Evolutionary conservation across 2,888 invertebrate species (phyloP), one percentile per base, ranked within the genome.

Genomic region (Sacculina carcini): DNA sequence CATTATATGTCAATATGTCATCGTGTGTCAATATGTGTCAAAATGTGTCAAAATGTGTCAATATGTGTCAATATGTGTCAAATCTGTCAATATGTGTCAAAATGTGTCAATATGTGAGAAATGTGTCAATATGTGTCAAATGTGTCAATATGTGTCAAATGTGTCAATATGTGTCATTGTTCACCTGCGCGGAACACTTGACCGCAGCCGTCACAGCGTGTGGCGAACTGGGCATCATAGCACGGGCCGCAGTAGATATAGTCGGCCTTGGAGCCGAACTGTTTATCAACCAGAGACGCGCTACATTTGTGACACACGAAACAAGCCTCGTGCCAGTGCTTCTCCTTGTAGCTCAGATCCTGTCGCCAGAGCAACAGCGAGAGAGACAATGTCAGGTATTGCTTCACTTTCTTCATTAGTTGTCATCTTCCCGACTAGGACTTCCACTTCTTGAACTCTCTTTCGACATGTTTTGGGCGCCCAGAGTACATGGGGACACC

Each of bases 321-420:
- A 69, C 98, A 98, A 50, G 87, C 85, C 71, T 98, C 96, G 69
- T 98, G 98, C 98, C 98, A 98, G 70, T 98, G 98, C 73, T 92
- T 90, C 70, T 98, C 96, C 73, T 98, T 98, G 78, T 98, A 98
- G 60, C 96, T 96, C 70, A 98, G 76, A 72, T 98, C 98, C 96
- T 98, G 73, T 7, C 70, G 53, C 14, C 12, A 12, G 28, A 23
- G 14, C n/a, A 39, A 9, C 14, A 5, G 5, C n/a, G n/a, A 29
- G 16, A 48, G 36, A 12, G 10, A n/a, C 10, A n/a, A 34, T 34
- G 34, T n/a, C 34, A 34, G 10, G 19, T 42, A 50, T 48, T 16
- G 21, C 14, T 24, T 14, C 24, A 14, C 6, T 16, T 50, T 14
- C 14, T 16, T 14, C 10, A 48, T 9, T 23, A 19, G 14, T 12